phyloP scores from a whole-genome alignment of 92 coral and sea anemone genomes.

The Galaxea fascicularis region DNA sequence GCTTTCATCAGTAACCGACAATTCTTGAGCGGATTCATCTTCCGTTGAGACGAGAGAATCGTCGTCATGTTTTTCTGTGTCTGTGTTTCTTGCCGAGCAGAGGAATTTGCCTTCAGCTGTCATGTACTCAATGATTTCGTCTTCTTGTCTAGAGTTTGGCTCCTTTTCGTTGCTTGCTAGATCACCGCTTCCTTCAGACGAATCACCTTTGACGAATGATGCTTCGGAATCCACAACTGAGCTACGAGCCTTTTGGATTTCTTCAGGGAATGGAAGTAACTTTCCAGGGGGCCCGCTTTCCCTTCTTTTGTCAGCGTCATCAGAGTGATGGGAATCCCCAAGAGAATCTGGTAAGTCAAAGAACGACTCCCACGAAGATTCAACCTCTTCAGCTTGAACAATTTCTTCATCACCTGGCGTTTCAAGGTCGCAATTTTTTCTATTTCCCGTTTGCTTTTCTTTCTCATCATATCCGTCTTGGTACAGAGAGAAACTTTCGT shows the following conservation, averaged over 20 bases:
- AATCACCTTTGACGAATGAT: too few species aligned
- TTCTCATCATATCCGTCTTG: not conserved
- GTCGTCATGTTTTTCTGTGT: not conserved
- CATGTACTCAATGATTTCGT: slow-evolving; percentile 13
- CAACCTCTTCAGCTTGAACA: not conserved
- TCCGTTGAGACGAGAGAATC: not conserved
- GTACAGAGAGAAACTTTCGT: not conserved
- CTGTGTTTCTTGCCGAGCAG: not conserved
- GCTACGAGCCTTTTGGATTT: not conserved
- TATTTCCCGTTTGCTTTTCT: too few species aligned
- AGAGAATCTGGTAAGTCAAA: not conserved
- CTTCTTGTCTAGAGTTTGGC: not conserved
- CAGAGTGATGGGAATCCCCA: not conserved
- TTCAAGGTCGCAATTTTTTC: not conserved
- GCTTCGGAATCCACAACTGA: not conserved
- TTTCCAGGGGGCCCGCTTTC: not conserved
- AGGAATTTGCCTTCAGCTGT: not conserved
- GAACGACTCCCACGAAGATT: not conserved
- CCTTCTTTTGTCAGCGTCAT: not conserved
- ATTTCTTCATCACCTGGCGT: not conserved
- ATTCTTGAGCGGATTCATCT: not conserved
- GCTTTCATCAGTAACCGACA: not conserved
- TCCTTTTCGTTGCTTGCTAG: not conserved
- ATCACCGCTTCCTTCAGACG: not conserved
- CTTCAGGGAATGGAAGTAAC: not conserved